Evolutionary conservation across 2,797 vertebrate genomes (phyloP).

Genomic region (Trichosurus vulpecula): DNA sequence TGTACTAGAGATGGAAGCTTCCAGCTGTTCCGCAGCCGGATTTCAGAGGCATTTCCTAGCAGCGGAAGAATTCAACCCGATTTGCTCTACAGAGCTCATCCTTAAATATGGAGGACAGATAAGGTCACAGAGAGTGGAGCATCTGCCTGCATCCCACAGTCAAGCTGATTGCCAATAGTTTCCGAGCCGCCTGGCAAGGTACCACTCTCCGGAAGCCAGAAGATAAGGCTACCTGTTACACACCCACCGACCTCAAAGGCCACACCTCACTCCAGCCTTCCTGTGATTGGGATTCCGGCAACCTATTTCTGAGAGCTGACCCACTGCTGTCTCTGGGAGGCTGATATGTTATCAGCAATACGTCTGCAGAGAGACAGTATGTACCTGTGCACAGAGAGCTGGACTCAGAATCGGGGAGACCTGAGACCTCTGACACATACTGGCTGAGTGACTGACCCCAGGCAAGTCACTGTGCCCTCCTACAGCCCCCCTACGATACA

Average conservation of each 20-base stretch:
- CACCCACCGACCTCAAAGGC: neutral
- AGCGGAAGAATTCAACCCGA: neutral
- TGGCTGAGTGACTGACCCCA: neutral
- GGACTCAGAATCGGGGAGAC: neutral
- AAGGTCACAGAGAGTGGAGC: neutral
- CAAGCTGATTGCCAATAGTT: neutral
- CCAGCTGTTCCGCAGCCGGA: neutral
- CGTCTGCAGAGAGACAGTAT: neutral
- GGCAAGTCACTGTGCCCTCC: neutral
- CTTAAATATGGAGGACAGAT: neutral
- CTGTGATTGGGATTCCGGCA: neutral
- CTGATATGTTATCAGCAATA: neutral
- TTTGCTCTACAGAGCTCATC: neutral
- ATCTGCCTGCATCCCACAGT: neutral
- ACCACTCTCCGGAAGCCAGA: accelerated
- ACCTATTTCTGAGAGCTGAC: neutral
- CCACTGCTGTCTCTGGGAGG: neutral
- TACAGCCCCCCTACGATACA: neutral
- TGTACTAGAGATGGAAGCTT: neutral
- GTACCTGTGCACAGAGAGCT: neutral
- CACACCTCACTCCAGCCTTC: neutral
- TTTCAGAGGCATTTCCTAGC: neutral
- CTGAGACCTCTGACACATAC: neutral
- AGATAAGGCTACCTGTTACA: neutral
- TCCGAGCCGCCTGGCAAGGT: accelerated